phyloP scores from a whole-genome alignment of 2,113 vertebrate species.

The Phalacrocorax aristotelis region DNA sequence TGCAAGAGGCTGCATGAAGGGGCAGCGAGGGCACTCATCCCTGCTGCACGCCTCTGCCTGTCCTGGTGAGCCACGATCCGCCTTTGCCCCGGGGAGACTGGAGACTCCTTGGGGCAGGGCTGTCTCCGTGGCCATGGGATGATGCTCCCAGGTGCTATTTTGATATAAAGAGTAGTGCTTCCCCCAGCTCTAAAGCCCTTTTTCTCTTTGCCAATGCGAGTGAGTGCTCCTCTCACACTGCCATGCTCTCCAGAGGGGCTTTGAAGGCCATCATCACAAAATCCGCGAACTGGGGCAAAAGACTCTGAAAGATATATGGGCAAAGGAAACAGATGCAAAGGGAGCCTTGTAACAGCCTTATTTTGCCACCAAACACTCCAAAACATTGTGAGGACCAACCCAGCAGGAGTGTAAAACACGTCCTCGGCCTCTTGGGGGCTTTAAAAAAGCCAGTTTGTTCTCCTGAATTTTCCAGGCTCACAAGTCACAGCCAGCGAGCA shows the following conservation, averaged over 20 bases:
- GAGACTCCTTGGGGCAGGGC: neutral
- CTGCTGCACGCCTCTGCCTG: neutral
- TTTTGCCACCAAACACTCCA: neutral
- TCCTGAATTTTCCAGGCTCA: neutral
- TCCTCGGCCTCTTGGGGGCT: neutral
- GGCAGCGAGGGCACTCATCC: neutral
- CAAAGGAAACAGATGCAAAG: constrained; percentile 44
- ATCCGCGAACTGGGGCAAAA: neutral
- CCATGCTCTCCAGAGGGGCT: neutral
- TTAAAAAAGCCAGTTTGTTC: neutral
- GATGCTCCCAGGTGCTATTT: neutral
- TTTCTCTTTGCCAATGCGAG: neutral
- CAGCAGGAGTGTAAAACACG: neutral
- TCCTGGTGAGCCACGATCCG: neutral
- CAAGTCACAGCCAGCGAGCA: neutral
- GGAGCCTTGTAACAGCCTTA: neutral
- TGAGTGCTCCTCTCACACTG: neutral
- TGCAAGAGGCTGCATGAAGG: neutral
- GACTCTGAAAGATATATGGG: neutral
- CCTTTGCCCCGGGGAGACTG: neutral
- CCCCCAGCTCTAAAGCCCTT: neutral
- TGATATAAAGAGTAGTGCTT: neutral
- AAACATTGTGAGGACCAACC: neutral
- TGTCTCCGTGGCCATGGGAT: neutral
- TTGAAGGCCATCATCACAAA: neutral